Evolutionary conservation across 2,888 invertebrate genomes (phyloP), one percentile per base, ranked within the genome.

Genomic region (Athalia rosae): DNA sequence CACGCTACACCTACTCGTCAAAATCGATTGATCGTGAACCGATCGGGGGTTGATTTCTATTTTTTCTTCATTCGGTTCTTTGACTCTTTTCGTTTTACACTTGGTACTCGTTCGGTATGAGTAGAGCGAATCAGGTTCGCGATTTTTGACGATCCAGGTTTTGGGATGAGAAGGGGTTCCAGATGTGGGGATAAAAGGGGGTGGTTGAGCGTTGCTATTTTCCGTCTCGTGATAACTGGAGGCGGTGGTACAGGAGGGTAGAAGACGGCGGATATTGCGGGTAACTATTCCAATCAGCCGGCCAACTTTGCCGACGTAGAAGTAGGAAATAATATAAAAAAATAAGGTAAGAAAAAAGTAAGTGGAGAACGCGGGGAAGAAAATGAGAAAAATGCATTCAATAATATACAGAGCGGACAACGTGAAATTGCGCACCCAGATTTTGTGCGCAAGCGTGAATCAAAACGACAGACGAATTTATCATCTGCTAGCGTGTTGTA

Each of bases 241-340:
- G 15, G 43, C 43, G 64, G 43, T 41, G 5, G 43, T 5, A 9
- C 15, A 11, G 64, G 43, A 9, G 28, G 41, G 74, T 6, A 48
- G 8, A 28, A 11, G 69, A 11, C 53, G 74, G 15, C 61, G 74
- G 48, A 74, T 74, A 71, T 71, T 71, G 71, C 71, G 71, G 48
- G 48, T 47, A 74, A 74, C 74, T 74, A 74, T 74, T 74, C 74
- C 74, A 74, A 74, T 74, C 74, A 74, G 61, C 62, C 61, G 48
- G 62, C 48, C 47, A 74, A 74, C 74, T 74, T 48, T 50, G 15
- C 28, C 74, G 59, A 62, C 59, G 74, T 61, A 43, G n/a, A 13
- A 28, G 28, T 28, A 28, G 28, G 28, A 28, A 28, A 28, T 28
- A 2, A 28, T 28, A 28, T 28, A 28, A 28, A 28, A 28, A 28